Percentiles rank a stretch among this genome's conserved stretches.
Conservation (phyloP, 1,140 invertebrate species). For the Drosophila persimilis region DNA sequence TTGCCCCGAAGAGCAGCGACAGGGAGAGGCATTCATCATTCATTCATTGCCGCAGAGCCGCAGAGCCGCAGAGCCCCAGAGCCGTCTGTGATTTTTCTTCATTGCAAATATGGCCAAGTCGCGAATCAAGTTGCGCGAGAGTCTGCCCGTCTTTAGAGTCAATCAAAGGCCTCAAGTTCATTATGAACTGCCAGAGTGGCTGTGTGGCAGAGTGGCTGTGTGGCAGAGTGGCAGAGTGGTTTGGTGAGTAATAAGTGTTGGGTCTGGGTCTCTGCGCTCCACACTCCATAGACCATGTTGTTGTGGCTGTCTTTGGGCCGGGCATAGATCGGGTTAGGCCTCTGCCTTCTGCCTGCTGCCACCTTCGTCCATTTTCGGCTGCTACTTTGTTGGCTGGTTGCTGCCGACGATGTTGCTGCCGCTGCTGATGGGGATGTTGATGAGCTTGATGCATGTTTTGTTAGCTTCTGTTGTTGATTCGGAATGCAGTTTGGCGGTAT, state of each 20-base stretch:
- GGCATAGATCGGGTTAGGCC: conserved; percentile 51
- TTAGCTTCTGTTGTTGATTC: conserved; percentile 79
- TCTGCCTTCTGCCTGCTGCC: conserved; percentile 26
- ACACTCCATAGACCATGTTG: not conserved
- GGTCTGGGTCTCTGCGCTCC: conserved; percentile 27
- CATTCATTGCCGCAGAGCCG: conserved; percentile 64
- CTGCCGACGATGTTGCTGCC: not conserved
- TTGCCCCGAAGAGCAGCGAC: conserved; percentile 31
- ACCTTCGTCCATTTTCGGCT: conserved; percentile 70
- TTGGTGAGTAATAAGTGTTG: conserved; percentile 75
- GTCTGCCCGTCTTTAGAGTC: conserved; percentile 47
- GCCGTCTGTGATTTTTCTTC: conserved; percentile 53
- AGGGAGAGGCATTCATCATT: conserved; percentile 65
- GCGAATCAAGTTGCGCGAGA: conserved; percentile 35
- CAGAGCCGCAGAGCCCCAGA: not conserved
- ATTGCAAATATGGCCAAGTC: conserved; percentile 65
- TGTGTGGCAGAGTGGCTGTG: too few species aligned
- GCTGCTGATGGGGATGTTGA: conserved; percentile 72
- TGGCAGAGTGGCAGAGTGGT: conserved; percentile 69
- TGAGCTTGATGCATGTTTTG: conserved; percentile 77
- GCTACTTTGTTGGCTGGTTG: conserved; percentile 61
- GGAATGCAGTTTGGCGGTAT: conserved; percentile 76
- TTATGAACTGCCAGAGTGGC: conserved; percentile 71
- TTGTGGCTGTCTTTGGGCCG: conserved; percentile 24
- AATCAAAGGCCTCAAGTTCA: conserved; percentile 77